phyloP scores from a whole-genome alignment of 1,140 invertebrate species.

The Steinernema feltiae region DNA sequence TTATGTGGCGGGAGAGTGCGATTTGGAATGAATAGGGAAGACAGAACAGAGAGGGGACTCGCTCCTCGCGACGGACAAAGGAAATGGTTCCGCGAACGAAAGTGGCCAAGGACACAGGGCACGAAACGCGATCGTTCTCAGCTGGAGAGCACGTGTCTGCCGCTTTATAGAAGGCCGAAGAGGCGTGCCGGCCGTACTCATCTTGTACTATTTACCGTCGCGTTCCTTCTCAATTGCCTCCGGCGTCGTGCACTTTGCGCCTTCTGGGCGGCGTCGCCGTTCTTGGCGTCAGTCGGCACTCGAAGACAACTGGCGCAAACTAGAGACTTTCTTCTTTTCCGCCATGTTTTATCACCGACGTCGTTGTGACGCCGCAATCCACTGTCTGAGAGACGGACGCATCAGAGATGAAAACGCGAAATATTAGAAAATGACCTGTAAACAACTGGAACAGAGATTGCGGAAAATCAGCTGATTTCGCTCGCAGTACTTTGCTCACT shows the following conservation, averaged over 20 bases:
- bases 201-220: background rate
- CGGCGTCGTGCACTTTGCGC: background rate
- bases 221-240: background rate
- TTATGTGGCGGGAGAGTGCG: background rate
- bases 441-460: background rate
- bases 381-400: background rate
- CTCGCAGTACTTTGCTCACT: background rate
- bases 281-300: too few species aligned
- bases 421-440: background rate
- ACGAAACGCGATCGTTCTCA: background rate
- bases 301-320: background rate
- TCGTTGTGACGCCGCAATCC: background rate
- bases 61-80: background rate
- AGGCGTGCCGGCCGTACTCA: background rate
- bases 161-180: background rate
- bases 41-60: background rate
- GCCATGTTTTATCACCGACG: background rate
- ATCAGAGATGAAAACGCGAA: background rate
- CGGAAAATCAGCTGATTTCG: conserved; percentile 3
- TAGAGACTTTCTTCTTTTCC: background rate
- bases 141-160: conserved; percentile 3
- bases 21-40: background rate
- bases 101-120: conserved; percentile 5
- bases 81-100: background rate
- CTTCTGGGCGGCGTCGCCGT: conserved; percentile 5